These are phyloP conservation scores for Sander vitreus DNA, from an alignment of 2,113 vertebrate species.

Conservation along the genomic window DNA sequence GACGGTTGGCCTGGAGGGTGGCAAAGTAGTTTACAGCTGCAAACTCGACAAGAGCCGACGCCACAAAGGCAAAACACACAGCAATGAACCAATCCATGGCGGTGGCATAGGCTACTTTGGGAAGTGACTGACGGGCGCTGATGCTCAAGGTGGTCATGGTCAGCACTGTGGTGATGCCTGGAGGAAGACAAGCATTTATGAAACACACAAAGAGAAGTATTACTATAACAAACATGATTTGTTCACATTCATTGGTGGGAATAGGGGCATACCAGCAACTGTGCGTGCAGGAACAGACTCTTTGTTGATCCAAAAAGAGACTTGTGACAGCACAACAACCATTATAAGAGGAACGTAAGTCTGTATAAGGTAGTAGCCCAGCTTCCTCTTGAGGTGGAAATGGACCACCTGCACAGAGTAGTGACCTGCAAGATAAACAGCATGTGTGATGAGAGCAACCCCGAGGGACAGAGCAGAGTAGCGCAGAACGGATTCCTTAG, in stretches of 20 bases:
- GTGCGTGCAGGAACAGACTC: conserved; percentile 88
- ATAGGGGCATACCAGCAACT: conserved; percentile 80
- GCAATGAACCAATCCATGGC: conserved; percentile 99
- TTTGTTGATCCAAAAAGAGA: conserved; percentile 91
- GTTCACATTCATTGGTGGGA: neutral
- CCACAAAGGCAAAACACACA: conserved; percentile 96
- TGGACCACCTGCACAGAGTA: conserved; percentile 95
- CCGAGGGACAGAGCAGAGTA: conserved; percentile 26
- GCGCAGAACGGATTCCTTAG: conserved; percentile 58
- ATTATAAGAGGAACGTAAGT: conserved; percentile 88
- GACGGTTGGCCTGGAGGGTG: conserved; percentile 88
- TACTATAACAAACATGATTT: neutral
- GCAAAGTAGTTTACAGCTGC: conserved; percentile 97
- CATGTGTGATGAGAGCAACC: conserved; percentile 61
- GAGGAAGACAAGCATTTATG: conserved; percentile 27
- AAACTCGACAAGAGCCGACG: conserved; percentile 94
- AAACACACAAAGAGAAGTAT: conserved; percentile 2
- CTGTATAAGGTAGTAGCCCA: conserved; percentile 89
- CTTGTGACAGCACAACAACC: conserved; percentile 89
- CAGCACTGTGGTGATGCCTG: conserved; percentile 95
- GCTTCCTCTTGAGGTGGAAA: conserved; percentile 94
- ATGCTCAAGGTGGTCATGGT: conserved; percentile 98
- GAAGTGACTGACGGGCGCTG: conserved; percentile 94
- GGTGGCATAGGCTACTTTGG: conserved; percentile 94
- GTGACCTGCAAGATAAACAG: conserved; percentile 90